Conservation (phyloP, 2,888 invertebrate species). For the Cerastoderma edule region DNA sequence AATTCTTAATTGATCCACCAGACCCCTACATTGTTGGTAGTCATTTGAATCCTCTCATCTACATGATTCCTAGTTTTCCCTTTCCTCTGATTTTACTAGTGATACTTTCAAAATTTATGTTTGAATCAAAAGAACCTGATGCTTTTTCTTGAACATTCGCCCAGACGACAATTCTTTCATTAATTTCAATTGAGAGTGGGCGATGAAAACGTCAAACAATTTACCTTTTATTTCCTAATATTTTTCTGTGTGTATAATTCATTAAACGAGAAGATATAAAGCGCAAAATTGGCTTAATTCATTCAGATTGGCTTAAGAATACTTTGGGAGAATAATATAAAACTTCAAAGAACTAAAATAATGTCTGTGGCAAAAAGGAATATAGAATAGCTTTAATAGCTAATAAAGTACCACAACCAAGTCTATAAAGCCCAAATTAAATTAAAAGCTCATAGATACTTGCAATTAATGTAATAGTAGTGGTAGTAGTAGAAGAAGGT, state of each 20-base stretch:
- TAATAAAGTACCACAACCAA: conserved; percentile 25
- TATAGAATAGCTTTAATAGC: conserved; percentile 9
- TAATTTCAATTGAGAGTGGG: conserved; percentile 1
- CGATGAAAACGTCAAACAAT: conserved; percentile 18
- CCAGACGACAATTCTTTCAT: no score
- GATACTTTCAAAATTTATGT: no score
- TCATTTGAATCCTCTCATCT: no score
- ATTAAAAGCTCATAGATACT: conserved; percentile 32
- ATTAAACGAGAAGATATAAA: conserved; percentile 5
- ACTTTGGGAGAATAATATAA: conserved; percentile 22
- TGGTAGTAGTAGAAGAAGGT: no score
- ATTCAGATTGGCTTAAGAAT: conserved; percentile 24
- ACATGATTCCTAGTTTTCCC: no score
- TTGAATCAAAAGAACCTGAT: no score
- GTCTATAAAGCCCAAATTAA: conserved; percentile 38
- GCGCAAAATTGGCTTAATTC: conserved; percentile 3
- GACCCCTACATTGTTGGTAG: no score
- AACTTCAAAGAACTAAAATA: conserved; percentile 51
- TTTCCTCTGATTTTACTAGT: no score
- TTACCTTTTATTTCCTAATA: conserved; percentile 27
- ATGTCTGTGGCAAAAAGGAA: conserved; percentile 34
- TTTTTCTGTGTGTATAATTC: conserved; percentile 15
- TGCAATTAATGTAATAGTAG: no score
- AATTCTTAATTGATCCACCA: no score
- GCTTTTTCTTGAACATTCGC: no score